Evolutionary conservation across 2,888 invertebrate species (phyloP).

Genomic region (Colletes collaris): DNA sequence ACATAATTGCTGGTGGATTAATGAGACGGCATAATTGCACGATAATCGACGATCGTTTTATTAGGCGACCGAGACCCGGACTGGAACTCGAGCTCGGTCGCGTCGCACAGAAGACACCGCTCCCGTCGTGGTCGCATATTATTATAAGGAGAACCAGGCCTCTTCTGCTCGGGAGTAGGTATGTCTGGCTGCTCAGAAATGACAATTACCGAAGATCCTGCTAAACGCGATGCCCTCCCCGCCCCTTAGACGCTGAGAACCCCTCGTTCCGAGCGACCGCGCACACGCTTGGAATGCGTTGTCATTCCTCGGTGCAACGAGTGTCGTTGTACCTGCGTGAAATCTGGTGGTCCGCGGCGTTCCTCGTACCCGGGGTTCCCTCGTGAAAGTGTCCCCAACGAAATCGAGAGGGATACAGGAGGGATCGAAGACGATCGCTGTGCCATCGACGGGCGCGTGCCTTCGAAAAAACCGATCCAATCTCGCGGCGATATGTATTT

Average conservation of each 20-base stretch:
- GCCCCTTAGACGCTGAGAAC: not conserved
- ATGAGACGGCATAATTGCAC: constrained; percentile 83
- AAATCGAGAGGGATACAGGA: not conserved
- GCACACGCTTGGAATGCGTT: constrained; percentile 66
- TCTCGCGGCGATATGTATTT: no score
- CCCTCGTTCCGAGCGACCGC: constrained; percentile 22
- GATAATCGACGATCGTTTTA: constrained; percentile 82
- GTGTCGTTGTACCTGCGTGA: constrained; percentile 44
- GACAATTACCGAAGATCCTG: constrained; percentile 78
- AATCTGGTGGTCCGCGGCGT: constrained; percentile 42
- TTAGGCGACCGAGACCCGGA: constrained; percentile 68
- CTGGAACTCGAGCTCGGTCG: constrained; percentile 44
- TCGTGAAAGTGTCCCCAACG: constrained; percentile 20
- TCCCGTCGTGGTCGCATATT: constrained; percentile 74
- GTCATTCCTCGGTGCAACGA: constrained; percentile 61
- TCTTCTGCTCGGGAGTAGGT: constrained; percentile 62
- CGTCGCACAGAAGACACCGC: constrained; percentile 63
- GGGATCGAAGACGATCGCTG: not conserved
- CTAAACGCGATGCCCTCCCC: constrained; percentile 49
- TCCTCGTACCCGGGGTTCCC: not conserved
- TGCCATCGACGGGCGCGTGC: not conserved
- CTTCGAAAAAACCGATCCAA: not conserved
- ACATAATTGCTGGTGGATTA: constrained; percentile 81
- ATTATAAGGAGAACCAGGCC: constrained; percentile 74
- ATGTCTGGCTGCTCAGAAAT: constrained; percentile 79